Base-by-base conservation (phyloP, 1,140 invertebrate species). In the Bombus superbus region DNA sequence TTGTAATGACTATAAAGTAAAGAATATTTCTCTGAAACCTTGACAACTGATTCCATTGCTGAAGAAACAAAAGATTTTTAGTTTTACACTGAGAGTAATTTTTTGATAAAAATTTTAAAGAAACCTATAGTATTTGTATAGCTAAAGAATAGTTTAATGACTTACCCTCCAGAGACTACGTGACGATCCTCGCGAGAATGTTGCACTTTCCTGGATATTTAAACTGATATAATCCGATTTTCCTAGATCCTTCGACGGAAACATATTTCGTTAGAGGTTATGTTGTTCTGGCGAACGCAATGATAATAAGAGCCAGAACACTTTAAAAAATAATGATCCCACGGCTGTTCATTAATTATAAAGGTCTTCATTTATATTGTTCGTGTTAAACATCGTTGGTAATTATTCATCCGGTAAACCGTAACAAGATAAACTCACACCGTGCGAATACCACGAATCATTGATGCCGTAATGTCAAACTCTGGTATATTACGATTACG, bases 21-120 rank as follows among this genome's bases (percentile, higher is more conserved):
- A 97, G 95, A 59, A 97, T 95, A 92, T 97, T 97, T 66, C 97
- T 96, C 94, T 98, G 98, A 91, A 98, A 96, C 90, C 98, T 96
- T n/a, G 98, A 98, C 62, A 98, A 93, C 90, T 98, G 97, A 92
- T 98, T 97, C 98, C 98, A 98, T 94, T 96, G 95, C 98, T 98
- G 74, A n/a, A 92, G 91, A 87, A 90, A 80, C 57, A 64, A 57
- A 66, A 71, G 66, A 74, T 66, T 81, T 73, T 72, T 53, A 42
- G 6, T 59, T 28, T n/a, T 8, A 62, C 40, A 15, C 13, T 71
- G n/a, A 32, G 1, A 66, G 47, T 32, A 68, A 28, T 68, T 73
- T 72, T 44, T 40, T 42, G 4, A 35, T 5, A 22, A 11, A 69
- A 62, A 47, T 42, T 9, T n/a, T 6, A 75, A 47, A 57, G 8